phyloP scores from a whole-genome alignment of 1,140 invertebrate species.

The Ridgeia piscesae region DNA sequence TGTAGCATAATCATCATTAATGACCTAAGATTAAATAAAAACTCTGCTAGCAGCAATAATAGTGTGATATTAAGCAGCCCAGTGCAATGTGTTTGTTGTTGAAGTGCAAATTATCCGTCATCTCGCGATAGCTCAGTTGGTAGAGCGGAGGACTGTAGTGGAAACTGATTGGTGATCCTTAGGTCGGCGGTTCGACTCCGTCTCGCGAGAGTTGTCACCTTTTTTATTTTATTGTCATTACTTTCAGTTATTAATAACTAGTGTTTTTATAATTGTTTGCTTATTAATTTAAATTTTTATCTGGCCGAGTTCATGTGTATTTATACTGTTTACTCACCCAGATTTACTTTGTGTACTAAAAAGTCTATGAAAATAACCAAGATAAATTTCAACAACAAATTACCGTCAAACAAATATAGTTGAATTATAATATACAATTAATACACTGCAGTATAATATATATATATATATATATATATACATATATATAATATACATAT shows the following conservation, averaged over 20 bases:
- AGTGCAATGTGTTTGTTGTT: neutral
- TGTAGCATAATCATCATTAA: neutral
- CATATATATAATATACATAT: no score
- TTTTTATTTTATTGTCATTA: neutral
- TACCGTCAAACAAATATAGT: no score
- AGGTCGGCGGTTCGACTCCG: slow-evolving; percentile 30
- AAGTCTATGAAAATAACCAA: no score
- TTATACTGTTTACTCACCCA: no score
- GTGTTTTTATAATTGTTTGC: neutral
- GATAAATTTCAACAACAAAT: no score
- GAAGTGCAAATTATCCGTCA: neutral
- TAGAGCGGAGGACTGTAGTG: slow-evolving; percentile 31
- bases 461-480: no score
- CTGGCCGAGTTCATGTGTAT: no score
- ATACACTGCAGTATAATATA: no score
- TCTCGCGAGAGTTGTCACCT: slow-evolving; percentile 10
- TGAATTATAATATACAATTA: no score
- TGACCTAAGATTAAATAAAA: no score
- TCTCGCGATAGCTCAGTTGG: slow-evolving; percentile 28
- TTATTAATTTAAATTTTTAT: no score
- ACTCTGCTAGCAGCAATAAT: neutral
- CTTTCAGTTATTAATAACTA: neutral
- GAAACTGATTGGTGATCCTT: slow-evolving; percentile 21
- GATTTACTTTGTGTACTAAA: no score
- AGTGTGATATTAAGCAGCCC: neutral